Percentiles rank a stretch among this genome's conserved stretches.
phyloP scores from a whole-genome alignment of 2,113 vertebrate genomes.

The Regulus satrapa region DNA sequence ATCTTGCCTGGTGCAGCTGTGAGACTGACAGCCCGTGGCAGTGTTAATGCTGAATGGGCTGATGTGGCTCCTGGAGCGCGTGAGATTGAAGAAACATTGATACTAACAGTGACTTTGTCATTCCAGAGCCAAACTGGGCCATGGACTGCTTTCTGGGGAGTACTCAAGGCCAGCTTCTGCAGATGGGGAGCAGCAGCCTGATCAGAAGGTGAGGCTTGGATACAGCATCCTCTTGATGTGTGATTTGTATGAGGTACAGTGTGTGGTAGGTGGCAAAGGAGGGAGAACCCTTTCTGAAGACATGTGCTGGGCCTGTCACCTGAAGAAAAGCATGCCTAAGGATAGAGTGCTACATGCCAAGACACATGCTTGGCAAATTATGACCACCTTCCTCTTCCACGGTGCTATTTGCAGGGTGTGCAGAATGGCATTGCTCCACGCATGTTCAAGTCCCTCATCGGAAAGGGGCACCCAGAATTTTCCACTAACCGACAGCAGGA shows the following conservation, averaged over 20 bases:
- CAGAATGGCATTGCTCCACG: conserved; percentile 92
- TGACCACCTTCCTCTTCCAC: not conserved
- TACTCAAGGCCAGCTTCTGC: conserved; percentile 88
- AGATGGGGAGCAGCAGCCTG: conserved; percentile 80
- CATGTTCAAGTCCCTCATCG: conserved; percentile 97
- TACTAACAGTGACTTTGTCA: not conserved
- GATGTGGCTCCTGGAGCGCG: not conserved
- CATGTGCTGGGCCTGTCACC: not conserved
- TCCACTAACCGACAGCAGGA: conserved; percentile 98
- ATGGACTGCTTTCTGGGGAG: conserved; percentile 92
- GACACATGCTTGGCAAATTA: not conserved
- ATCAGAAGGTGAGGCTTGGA: conserved; percentile 80
- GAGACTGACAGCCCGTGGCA: not conserved
- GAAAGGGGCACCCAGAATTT: conserved; percentile 94
- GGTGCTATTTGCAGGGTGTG: conserved; percentile 77
- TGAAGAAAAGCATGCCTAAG: not conserved
- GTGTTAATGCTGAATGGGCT: not conserved
- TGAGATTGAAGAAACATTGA: not conserved
- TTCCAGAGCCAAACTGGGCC: conserved; percentile 91
- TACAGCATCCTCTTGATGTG: rapidly evolving
- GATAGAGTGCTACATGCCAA: not conserved
- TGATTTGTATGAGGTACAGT: not conserved
- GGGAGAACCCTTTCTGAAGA: not conserved
- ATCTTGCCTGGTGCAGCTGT: not conserved
- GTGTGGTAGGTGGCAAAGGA: not conserved